Conservation (phyloP, 2,797 vertebrate genomes). For the Sitta carolinensis region DNA sequence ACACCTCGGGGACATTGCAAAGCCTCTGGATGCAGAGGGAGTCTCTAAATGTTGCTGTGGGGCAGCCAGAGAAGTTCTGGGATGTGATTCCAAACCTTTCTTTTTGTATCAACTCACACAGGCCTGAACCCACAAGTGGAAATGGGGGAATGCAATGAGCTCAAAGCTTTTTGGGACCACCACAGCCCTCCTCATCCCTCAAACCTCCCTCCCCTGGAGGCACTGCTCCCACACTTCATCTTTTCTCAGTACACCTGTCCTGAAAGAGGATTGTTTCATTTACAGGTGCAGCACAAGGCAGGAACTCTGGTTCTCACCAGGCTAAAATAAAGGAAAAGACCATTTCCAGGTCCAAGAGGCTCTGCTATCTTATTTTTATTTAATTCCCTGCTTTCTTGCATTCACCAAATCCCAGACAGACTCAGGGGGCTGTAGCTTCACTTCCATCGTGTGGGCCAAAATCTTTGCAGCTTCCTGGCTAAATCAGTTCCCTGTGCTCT, state of each 20-base stretch:
- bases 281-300: background rate
- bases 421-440: background rate
- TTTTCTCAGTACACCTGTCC: background rate
- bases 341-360: background rate
- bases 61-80: background rate
- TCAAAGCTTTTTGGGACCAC: background rate
- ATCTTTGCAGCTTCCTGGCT: background rate
- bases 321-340: background rate
- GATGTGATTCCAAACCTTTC: background rate
- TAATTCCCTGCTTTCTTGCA: background rate
- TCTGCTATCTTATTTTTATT: background rate
- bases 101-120: background rate
- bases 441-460: accelerated
- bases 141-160: background rate
- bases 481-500: background rate
- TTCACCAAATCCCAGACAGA: background rate
- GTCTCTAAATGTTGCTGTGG: background rate
- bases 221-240: background rate
- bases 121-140: background rate
- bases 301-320: background rate
- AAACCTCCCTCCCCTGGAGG: background rate
- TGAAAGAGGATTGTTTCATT: background rate
- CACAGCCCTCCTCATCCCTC: background rate
- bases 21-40: background rate
- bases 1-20: accelerated